These are phyloP conservation scores for Lates japonicus DNA, from an alignment of 2,797 vertebrate species.

Conservation along the genomic window DNA sequence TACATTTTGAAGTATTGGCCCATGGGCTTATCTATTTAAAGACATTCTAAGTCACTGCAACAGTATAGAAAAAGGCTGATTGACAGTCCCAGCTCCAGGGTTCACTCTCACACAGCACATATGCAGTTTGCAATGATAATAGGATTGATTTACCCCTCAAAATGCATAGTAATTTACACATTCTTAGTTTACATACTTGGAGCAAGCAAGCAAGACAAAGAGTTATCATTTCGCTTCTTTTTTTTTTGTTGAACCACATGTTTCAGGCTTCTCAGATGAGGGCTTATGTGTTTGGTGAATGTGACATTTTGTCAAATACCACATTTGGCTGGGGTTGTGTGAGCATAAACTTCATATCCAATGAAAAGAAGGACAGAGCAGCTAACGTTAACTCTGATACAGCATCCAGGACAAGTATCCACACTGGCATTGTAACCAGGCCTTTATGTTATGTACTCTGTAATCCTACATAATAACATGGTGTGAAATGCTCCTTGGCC, in stretches of 20 bases:
- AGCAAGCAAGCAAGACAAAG: too few relatives aligned
- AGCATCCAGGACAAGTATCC: not conserved
- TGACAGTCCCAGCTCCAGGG: not conserved
- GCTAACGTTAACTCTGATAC: not conserved
- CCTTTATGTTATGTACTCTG: not conserved
- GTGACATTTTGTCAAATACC: too few relatives aligned
- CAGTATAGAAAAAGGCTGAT: not conserved
- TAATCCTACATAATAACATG: not conserved
- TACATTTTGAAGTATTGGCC: not conserved
- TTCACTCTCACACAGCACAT: not conserved
- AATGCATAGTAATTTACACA: too few relatives aligned
- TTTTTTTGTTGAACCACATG: too few relatives aligned
- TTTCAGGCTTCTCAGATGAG: not conserved
- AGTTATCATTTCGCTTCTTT: too few relatives aligned
- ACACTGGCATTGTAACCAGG: not conserved
- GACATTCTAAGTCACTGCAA: not conserved
- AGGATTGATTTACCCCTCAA: not conserved
- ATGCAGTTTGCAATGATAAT: not conserved
- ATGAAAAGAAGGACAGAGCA: conserved; percentile 1
- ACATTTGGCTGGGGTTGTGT: too few relatives aligned
- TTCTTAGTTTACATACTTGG: too few relatives aligned
- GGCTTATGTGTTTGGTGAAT: not conserved
- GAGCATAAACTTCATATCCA: conserved; percentile 1
- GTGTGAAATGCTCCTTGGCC: not conserved
- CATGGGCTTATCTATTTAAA: not conserved